Evolutionary conservation across 2,888 invertebrate genomes (phyloP).

Genomic region (Petrolisthes manimaculis): DNA sequence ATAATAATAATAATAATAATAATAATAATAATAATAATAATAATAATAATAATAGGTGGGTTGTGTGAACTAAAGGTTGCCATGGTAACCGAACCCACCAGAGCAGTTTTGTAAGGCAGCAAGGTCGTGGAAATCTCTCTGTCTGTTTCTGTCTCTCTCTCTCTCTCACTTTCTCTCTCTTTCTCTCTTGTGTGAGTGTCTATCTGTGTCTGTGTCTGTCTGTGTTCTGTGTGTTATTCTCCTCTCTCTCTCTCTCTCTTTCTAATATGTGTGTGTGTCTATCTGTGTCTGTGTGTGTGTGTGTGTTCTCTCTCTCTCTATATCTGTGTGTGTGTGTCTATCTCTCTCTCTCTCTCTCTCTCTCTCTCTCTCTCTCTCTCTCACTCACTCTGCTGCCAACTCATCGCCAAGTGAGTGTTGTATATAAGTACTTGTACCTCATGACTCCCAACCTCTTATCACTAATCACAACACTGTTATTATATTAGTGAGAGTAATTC

Average conservation of each 20-base stretch:
- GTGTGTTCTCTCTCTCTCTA: neutral
- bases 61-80: too few species aligned
- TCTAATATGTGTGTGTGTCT: too few species aligned
- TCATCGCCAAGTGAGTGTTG: neutral
- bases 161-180: neutral
- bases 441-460: too few species aligned
- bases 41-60: neutral
- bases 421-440: too few species aligned
- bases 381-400: neutral
- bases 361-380: constrained; percentile 14
- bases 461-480: too few species aligned
- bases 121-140: neutral
- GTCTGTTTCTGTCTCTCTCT: constrained; percentile 19
- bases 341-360: neutral
- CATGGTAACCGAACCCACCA: too few species aligned
- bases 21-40: neutral
- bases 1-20: neutral
- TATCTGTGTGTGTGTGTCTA: neutral
- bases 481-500: too few species aligned
- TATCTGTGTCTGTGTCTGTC: neutral
- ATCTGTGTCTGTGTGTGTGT: neutral
- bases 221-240: neutral
- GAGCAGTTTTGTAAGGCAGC: too few species aligned
- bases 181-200: neutral
- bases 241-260: neutral